Conservation (phyloP, 2,888 invertebrate genomes). For the Apamea epomidion region DNA sequence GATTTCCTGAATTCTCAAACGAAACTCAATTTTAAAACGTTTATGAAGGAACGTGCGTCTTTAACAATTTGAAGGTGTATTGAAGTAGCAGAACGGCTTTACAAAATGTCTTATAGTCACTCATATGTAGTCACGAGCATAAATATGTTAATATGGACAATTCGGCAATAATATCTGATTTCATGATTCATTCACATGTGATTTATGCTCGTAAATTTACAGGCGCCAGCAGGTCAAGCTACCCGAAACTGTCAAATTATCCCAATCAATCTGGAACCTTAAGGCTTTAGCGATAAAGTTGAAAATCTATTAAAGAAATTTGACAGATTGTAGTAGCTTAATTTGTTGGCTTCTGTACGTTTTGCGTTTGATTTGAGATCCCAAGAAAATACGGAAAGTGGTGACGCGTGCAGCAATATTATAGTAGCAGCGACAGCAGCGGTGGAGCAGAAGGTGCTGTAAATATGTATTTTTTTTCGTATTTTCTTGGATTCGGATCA, state of each 20-base stretch:
- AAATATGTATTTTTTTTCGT: not conserved
- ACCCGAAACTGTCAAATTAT: no score
- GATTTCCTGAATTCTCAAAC: slow-evolving; percentile 8
- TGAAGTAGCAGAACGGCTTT: not conserved
- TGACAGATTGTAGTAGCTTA: no score
- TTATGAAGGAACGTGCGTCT: not conserved
- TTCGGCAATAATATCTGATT: not conserved
- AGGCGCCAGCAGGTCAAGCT: no score
- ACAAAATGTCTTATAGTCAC: not conserved
- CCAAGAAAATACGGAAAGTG: not conserved
- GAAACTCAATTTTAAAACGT: not conserved
- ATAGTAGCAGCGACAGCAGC: not conserved
- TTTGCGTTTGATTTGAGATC: not conserved
- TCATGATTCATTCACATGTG: not conserved
- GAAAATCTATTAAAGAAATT: no score
- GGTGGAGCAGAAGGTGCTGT: not conserved
- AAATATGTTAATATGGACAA: not conserved
- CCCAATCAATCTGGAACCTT: no score
- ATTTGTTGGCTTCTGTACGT: not conserved
- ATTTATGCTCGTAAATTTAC: not conserved
- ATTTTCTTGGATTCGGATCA: not conserved
- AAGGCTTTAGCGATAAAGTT: no score
- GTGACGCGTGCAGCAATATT: no score
- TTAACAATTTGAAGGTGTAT: not conserved
- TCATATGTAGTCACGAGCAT: not conserved